These are phyloP conservation scores for Limnothrissa miodon DNA, from an alignment of 2,113 vertebrate genomes.

Conservation along the genomic window DNA sequence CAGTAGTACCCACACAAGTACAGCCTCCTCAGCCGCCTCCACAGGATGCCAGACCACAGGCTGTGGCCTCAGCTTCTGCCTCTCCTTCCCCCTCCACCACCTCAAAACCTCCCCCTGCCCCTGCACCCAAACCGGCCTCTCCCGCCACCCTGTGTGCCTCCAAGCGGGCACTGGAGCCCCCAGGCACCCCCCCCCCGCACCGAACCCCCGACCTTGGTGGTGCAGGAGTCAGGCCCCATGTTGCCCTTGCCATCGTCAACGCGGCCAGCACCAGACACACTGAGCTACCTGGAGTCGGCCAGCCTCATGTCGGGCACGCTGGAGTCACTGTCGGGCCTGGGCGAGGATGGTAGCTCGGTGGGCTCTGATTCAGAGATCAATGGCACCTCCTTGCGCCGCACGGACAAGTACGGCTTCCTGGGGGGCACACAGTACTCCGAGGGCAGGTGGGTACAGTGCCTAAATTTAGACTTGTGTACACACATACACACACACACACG, in stretches of 20 bases:
- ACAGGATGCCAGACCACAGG: conserved; percentile 30
- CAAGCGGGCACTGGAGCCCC: conserved; percentile 34
- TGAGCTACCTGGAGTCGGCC: conserved; percentile 86
- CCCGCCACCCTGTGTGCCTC: conserved; percentile 17
- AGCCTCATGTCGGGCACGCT: conserved; percentile 87
- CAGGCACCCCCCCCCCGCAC: conserved; percentile 53
- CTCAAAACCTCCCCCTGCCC: conserved; percentile 30
- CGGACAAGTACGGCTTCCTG: conserved; percentile 90
- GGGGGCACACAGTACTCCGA: conserved; percentile 84
- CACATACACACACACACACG: neutral
- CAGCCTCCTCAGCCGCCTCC: neutral
- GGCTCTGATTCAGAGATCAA: conserved; percentile 89
- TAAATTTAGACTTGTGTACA: too few species aligned
- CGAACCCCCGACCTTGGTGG: conserved; percentile 53
- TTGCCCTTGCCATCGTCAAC: conserved; percentile 60
- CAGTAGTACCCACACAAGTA: conserved; percentile 35
- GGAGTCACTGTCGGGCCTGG: conserved; percentile 80
- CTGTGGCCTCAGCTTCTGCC: neutral
- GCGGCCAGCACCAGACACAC: conserved; percentile 74
- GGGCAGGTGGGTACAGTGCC: conserved; percentile 67
- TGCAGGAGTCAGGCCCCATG: conserved; percentile 53
- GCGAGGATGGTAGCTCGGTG: conserved; percentile 84
- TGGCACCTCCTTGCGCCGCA: conserved; percentile 75
- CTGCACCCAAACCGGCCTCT: conserved; percentile 30
- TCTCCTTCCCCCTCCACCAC: conserved; percentile 24